Evolutionary conservation across 2,113 vertebrate genomes (phyloP).

Genomic region (Aplodontia rufa): DNA sequence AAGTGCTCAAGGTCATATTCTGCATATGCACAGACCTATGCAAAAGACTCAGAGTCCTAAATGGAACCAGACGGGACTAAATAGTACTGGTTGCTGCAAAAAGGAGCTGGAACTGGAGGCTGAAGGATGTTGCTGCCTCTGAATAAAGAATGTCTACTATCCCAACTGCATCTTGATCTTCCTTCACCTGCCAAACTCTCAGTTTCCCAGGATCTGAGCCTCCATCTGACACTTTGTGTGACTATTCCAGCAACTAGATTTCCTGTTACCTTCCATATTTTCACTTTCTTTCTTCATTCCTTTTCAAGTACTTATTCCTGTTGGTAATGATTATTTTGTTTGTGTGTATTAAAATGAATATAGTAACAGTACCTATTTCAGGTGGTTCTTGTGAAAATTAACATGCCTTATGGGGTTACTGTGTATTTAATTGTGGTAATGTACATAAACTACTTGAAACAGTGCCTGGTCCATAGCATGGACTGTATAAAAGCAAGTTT

Average conservation of each 20-base stretch:
- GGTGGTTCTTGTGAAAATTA: not conserved
- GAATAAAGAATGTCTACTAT: no score
- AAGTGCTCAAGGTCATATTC: no score
- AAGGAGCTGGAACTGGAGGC: no score
- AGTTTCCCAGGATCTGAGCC: no score
- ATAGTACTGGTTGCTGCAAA: no score
- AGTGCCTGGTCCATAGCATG: not conserved
- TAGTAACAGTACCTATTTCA: not conserved
- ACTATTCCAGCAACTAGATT: not conserved
- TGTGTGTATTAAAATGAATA: not conserved
- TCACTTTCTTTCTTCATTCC: not conserved
- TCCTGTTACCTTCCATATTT: not conserved
- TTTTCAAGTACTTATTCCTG: not conserved
- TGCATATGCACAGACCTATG: no score
- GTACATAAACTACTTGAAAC: not conserved
- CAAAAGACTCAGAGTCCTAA: no score
- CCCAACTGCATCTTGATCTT: no score
- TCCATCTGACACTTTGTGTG: no score
- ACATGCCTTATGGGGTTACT: not conserved
- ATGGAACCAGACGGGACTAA: no score
- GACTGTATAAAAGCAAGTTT: not conserved
- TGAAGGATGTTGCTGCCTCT: no score
- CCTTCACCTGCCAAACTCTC: no score
- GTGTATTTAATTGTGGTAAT: not conserved
- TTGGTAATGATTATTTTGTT: not conserved